Evolutionary conservation across 2,888 invertebrate genomes (phyloP).

Genomic region (Hermaeophaga mercurialis): DNA sequence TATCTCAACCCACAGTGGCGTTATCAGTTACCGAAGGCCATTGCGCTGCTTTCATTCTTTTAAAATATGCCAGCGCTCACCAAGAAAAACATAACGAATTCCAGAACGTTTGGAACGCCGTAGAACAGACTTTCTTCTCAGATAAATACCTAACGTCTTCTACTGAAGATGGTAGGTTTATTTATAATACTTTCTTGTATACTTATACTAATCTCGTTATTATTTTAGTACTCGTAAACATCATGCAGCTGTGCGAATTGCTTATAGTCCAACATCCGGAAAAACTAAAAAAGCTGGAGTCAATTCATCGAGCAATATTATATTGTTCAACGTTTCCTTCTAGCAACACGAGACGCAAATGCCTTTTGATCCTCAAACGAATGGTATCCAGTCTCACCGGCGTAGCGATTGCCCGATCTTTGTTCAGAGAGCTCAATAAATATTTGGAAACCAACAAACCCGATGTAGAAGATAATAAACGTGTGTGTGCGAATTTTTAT

Average conservation of each 20-base stretch:
- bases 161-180: slow-evolving; percentile 67
- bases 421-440: slow-evolving; percentile 70
- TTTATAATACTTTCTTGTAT: no score
- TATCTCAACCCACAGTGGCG: slow-evolving; percentile 74
- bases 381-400: slow-evolving; percentile 64
- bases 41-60: slow-evolving; percentile 69
- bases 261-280: slow-evolving; percentile 72
- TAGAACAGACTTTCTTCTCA: slow-evolving; percentile 81
- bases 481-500: no score
- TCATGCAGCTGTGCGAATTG: slow-evolving; percentile 75
- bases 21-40: slow-evolving; percentile 74
- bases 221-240: slow-evolving; percentile 66
- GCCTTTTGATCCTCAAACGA: slow-evolving; percentile 65
- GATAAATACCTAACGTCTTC: slow-evolving; percentile 79
- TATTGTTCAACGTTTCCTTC: slow-evolving; percentile 67
- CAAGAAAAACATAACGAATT: slow-evolving; percentile 61
- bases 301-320: slow-evolving; percentile 74
- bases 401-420: slow-evolving; percentile 65
- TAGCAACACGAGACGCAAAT: slow-evolving; percentile 66
- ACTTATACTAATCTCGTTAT: neutral
- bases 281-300: slow-evolving; percentile 67
- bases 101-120: slow-evolving; percentile 68
- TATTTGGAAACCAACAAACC: slow-evolving; percentile 69
- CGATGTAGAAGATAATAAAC: slow-evolving; percentile 52
- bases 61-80: slow-evolving; percentile 62